Base-by-base conservation (phyloP, 2,797 vertebrate species). In the Mastacembelus armatus region DNA sequence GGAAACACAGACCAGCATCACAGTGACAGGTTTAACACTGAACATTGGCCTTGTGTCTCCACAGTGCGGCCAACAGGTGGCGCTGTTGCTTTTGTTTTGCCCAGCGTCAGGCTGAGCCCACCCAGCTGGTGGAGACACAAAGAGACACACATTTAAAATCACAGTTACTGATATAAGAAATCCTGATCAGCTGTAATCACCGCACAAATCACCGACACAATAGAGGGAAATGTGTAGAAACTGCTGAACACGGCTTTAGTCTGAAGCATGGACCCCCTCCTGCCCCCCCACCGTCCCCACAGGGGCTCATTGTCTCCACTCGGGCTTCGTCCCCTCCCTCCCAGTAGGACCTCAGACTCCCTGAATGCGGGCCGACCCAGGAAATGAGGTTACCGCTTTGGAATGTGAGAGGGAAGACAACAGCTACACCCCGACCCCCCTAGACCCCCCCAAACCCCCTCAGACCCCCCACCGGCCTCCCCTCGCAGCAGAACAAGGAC, bases 321-420 rank as follows among this genome's bases (percentile, higher is more conserved):
- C 75, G 77, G 75, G 74, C 83, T 38, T 73, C 76, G 66, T 79
- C 56, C 63, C 81, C 73, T 88, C 70, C 86, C 67, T 79, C 72
- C 68, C 76, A 54, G 71, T 27, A 89, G 92, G 85, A 86, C 91
- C 88, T 55, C 68, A 88, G 86, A 90, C 85, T 75, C 77, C 88
- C 84, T 84, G 83, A 85, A 84, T 50, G 51, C 66, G 38, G 74
- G 74, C 64, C 32, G 81, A 92, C 91, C 92, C 90, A 78, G 89
- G 88, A 93, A 92, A 91, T 94, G 86, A 92, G 88, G 88, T 84
- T 67, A 85, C 69, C 69, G 60, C 86, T 89, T 80, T 63, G 92
- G 93, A 93, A 94, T 93, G 90, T 73, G 48, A 73, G 61, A 70
- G 27, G 3, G 69, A 56, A 57, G 71, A 78, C 74, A 71, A 74